Evolutionary conservation across 2,888 invertebrate species (phyloP), one percentile per base, ranked within the genome.

Genomic region (Chaetoderma sp.): DNA sequence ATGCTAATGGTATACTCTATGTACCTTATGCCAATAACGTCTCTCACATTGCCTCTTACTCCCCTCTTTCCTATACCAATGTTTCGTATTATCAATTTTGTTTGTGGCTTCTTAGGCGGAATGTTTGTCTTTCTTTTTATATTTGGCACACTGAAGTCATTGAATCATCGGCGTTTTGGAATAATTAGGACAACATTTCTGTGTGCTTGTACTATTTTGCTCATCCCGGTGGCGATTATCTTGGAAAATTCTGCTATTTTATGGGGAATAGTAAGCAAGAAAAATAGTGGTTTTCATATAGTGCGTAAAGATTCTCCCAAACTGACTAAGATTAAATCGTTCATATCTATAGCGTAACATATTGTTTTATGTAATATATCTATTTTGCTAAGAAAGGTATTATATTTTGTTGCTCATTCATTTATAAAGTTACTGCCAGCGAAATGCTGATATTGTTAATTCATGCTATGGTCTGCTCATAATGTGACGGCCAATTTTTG

Each of bases 141-240:
- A 23, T 74, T 79, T 62, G 80, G 80, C 23, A 71, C 78, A 3
- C 66, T 76, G 4, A 80, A 77, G 55, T 79, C 79, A 10, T 78
- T 80, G 57, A 74, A 72, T 13, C 69, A 70, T 16, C 58, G 73
- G n/a, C 64, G 78, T 47, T 60, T 69, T 13, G 78, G 78, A 10
- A 54, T 71, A 49, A 30, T 68, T 0, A 72, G 70, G 54, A 78
- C 69, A 33, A 52, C 74, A 16, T 60, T 75, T 27, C 56, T 76
- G 5, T 73, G 74, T 67, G 49, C 73, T 57, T 63, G 71, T 25
- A 72, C 76, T 21, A 56, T 75, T 45, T 32, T 71, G 18, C 58
- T 75, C 30, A 61, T 77, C 36, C 78, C 74, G 36, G 54, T 78
- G 18, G 71, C 72, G 28, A 63, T 76, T 33, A 25, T 75, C 16